Percentiles rank a stretch among this genome's conserved stretches.
Conservation (phyloP, 2,888 invertebrate species). For the Ophion ventricosus region DNA sequence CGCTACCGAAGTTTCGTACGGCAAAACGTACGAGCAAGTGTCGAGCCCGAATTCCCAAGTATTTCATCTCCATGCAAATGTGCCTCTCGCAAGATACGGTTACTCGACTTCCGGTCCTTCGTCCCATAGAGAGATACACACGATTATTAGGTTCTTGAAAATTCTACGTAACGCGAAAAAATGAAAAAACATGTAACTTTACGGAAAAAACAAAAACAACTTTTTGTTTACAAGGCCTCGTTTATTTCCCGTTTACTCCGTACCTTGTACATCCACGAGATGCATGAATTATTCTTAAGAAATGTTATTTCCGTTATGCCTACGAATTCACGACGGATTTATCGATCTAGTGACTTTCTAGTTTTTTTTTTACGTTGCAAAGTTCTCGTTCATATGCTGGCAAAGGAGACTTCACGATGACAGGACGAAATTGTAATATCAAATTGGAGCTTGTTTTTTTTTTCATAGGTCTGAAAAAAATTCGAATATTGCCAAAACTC, state of each 20-base stretch:
- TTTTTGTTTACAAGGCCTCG: background rate
- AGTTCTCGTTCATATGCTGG: background rate
- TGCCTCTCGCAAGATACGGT: background rate
- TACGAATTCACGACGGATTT: constrained; percentile 10
- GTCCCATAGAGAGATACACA: constrained; percentile 5
- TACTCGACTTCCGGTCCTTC: constrained; percentile 18
- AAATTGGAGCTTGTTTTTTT: no score
- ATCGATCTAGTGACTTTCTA: constrained; percentile 4
- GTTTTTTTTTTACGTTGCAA: background rate
- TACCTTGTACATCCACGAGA: background rate
- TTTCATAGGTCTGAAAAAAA: no score
- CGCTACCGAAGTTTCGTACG: background rate
- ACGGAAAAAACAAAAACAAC: background rate
- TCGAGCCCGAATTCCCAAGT: constrained; percentile 32
- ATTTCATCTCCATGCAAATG: constrained; percentile 58
- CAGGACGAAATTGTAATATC: no score
- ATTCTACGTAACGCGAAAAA: constrained; percentile 4
- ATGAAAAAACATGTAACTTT: constrained; percentile 14
- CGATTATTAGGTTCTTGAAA: constrained; percentile 7
- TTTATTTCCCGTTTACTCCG: background rate
- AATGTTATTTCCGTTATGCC: background rate
- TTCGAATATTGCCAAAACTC: no score
- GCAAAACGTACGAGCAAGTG: background rate
- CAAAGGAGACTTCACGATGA: no score
- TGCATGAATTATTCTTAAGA: constrained; percentile 25